Percentiles rank a stretch among this genome's conserved stretches.
Evolutionary conservation across 2,113 vertebrate species (phyloP).

Genomic region (Rafetus swinhoei): DNA sequence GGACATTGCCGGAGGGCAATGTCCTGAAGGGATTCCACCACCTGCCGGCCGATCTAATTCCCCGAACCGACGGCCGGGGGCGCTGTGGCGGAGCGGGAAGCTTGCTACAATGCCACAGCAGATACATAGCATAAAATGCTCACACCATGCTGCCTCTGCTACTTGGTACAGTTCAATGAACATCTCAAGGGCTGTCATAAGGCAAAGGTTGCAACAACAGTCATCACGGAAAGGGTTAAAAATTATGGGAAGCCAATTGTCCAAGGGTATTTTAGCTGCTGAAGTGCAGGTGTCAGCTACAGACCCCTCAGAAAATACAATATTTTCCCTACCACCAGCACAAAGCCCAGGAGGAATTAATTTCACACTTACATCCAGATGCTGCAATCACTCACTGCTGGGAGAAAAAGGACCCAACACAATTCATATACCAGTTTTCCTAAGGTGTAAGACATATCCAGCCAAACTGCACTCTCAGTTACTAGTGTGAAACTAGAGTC

Average conservation of each 20-base stretch:
- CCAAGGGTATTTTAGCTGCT: conserved; percentile 43
- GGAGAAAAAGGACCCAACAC: not conserved
- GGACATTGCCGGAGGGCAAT: too few species aligned
- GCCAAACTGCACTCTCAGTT: not conserved
- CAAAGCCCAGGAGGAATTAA: conserved; percentile 46
- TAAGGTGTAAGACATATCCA: accelerated
- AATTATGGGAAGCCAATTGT: not conserved
- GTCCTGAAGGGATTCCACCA: too few species aligned
- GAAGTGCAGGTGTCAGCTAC: conserved; percentile 64
- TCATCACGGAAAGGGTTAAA: conserved; percentile 48
- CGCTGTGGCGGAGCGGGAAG: too few species aligned
- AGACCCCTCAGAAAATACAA: conserved; percentile 35
- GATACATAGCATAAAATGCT: not conserved
- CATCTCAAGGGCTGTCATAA: not conserved
- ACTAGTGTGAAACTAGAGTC: not conserved
- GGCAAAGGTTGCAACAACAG: not conserved
- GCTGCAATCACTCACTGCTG: not conserved
- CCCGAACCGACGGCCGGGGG: too few species aligned
- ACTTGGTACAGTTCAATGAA: not conserved
- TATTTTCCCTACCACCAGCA: conserved; percentile 34
- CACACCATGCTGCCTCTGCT: not conserved
- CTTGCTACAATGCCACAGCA: too few species aligned
- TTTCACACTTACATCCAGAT: conserved; percentile 71
- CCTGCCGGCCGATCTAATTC: too few species aligned
- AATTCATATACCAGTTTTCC: not conserved